These are phyloP conservation scores for Parus major DNA, from an alignment of 2,113 vertebrate genomes.

Conservation along the genomic window DNA sequence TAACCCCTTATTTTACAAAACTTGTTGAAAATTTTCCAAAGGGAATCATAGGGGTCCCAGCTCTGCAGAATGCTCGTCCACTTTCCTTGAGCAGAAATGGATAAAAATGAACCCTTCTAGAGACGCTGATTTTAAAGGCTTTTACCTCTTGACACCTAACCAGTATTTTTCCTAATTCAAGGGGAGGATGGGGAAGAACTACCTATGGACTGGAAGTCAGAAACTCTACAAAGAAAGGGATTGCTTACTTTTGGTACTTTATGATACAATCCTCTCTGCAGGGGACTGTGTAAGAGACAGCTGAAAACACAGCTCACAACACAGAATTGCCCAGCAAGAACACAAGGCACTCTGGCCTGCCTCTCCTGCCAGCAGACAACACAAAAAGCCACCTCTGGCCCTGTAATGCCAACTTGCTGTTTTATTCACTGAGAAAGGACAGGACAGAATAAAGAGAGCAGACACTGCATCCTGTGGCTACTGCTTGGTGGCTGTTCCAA, in stretches of 20 bases:
- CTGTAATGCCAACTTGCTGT: not conserved
- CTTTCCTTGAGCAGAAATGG: not conserved
- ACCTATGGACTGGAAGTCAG: not conserved
- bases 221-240: not conserved
- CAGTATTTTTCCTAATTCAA: not conserved
- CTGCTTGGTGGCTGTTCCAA: not conserved
- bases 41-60: not conserved
- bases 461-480: not conserved
- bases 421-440: not conserved
- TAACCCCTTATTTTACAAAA: not conserved
- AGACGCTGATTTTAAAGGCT: not conserved
- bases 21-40: not conserved
- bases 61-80: not conserved
- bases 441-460: not conserved
- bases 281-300: not conserved
- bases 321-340: not conserved
- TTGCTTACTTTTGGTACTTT: not conserved
- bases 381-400: not conserved
- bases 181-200: not conserved
- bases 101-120: not conserved
- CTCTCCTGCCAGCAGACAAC: not conserved
- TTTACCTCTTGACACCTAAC: not conserved
- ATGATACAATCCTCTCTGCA: not conserved
- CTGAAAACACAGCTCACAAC: accelerated
- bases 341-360: accelerated